Evolutionary conservation across 2,797 vertebrate genomes (phyloP).

Genomic region (Halcyon smyrnensis): DNA sequence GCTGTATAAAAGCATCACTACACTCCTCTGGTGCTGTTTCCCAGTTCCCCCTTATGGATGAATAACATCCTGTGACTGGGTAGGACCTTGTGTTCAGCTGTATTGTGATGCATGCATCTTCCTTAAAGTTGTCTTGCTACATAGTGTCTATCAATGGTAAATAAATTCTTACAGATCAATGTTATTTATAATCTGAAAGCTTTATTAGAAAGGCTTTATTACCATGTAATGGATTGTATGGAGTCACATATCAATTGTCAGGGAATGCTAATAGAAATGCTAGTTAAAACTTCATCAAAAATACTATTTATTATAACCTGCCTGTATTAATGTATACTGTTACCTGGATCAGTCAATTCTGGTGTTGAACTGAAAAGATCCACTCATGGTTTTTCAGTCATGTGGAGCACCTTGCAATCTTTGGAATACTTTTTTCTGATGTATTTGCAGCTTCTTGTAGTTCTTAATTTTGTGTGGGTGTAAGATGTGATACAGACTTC

Average conservation of each 20-base stretch:
- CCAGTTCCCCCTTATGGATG: neutral
- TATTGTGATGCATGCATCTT: neutral
- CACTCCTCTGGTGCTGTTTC: neutral
- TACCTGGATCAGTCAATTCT: neutral
- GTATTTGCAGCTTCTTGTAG: neutral
- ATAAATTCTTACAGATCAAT: neutral
- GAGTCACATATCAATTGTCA: neutral
- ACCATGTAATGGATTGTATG: neutral
- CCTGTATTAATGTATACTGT: neutral
- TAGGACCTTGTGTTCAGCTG: neutral
- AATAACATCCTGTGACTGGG: neutral
- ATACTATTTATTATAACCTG: neutral
- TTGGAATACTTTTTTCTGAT: neutral
- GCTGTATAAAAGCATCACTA: neutral
- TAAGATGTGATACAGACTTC: neutral
- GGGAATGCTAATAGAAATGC: neutral
- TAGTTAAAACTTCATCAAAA: neutral
- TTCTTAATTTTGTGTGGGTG: neutral
- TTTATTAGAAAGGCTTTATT: neutral
- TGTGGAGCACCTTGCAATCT: neutral
- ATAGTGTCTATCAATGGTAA: neutral
- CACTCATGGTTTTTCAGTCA: neutral
- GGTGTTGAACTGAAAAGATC: neutral
- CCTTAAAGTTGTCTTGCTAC: neutral
- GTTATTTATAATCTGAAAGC: neutral